Conservation (phyloP, 23 tunicate species). For the Halocynthia aurantium region DNA sequence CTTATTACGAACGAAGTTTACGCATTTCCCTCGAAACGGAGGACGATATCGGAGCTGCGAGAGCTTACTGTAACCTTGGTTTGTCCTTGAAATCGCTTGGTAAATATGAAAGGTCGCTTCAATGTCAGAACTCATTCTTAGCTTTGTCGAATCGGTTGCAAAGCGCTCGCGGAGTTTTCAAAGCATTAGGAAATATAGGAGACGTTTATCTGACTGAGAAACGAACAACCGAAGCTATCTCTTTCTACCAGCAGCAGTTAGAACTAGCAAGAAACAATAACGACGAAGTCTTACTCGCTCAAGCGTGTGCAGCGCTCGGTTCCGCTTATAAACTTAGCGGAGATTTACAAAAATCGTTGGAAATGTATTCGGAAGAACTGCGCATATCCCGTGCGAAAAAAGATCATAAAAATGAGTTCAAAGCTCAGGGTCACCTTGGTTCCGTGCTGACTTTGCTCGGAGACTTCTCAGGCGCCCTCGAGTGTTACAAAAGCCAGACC, state of each 20-base stretch:
- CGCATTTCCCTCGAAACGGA: conserved; percentile 26
- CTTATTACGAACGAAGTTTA: conserved; percentile 40
- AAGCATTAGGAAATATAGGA: conserved; percentile 77
- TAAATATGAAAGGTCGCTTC: conserved; percentile 32
- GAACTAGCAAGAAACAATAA: conserved; percentile 31
- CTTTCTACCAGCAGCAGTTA: conserved; percentile 52
- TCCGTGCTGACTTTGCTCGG: conserved; percentile 58
- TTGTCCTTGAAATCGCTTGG: conserved; percentile 49
- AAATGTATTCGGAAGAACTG: conserved; percentile 38
- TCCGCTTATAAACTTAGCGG: conserved; percentile 25
- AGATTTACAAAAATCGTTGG: conserved; percentile 29
- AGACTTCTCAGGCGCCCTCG: conserved; percentile 27
- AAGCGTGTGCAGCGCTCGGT: conserved; percentile 53
- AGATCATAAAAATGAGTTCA: conserved; percentile 70
- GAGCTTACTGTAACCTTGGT: conserved; percentile 86
- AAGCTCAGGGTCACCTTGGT: conserved; percentile 64
- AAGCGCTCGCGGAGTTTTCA: conserved; percentile 57
- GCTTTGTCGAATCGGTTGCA: conserved; percentile 39
- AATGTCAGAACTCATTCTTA: conserved; percentile 56
- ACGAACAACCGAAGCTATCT: conserved; percentile 37
- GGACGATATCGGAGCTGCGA: conserved; percentile 29
- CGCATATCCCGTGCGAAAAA: conserved; percentile 31
- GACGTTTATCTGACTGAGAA: conserved; percentile 34
- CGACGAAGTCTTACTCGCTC: conserved; percentile 35
- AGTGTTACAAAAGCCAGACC: conserved; percentile 60